Evolutionary conservation across 2,797 vertebrate species (phyloP).

Genomic region (Gallinago solitaria): DNA sequence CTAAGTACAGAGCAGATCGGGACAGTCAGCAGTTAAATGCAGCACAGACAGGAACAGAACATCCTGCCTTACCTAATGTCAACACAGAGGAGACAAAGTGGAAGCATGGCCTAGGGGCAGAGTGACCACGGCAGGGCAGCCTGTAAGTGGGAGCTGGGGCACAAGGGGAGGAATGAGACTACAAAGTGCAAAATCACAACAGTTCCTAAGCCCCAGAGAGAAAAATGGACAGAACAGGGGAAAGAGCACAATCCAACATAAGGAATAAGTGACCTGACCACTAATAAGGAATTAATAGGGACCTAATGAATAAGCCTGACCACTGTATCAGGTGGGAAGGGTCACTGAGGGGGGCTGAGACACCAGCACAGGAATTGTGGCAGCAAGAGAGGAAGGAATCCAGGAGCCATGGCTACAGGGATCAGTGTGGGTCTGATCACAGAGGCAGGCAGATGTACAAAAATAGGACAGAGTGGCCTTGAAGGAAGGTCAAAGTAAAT

Average conservation of each 20-base stretch:
- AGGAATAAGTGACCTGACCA: background rate
- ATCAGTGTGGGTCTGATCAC: background rate
- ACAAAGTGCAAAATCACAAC: background rate
- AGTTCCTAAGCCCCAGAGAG: background rate
- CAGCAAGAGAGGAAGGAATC: background rate
- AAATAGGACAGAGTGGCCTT: background rate
- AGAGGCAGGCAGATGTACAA: background rate
- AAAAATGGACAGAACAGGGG: background rate
- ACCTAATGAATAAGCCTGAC: background rate
- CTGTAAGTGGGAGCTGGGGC: background rate
- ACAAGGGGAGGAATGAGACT: background rate
- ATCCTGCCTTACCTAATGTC: slow-evolving; percentile 1
- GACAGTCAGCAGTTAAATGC: background rate
- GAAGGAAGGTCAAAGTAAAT: background rate
- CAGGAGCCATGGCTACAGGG: background rate
- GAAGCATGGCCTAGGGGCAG: background rate
- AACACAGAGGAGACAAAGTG: background rate
- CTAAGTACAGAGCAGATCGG: background rate
- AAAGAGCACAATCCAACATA: background rate
- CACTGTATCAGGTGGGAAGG: background rate
- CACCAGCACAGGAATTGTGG: background rate
- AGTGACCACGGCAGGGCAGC: background rate
- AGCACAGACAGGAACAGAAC: background rate
- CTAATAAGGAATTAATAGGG: too few species aligned
- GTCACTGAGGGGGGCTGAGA: background rate